Evolutionary conservation across 2,888 invertebrate species (phyloP), one percentile per base, ranked within the genome.

Genomic region (Lathronympha strigana): DNA sequence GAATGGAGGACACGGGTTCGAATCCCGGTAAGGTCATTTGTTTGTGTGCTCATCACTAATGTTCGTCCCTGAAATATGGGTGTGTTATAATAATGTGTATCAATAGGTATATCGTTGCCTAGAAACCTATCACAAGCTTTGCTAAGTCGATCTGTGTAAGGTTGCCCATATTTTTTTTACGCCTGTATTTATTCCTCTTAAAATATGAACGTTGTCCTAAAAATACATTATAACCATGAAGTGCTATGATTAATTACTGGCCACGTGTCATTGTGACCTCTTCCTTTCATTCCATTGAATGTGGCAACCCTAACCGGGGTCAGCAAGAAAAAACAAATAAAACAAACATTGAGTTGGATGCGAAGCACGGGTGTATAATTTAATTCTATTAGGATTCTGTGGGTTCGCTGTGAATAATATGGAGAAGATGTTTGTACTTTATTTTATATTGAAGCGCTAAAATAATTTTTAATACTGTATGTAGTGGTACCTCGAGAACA

Each of bases 181-280:
- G 15, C 40, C 40, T 15, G 15, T 5, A 2, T 1, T 40, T 17
- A 40, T 4, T 36, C 13, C 11, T 4, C 36, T 21, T 6, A 53
- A 36, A 21, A 53, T 8, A 33, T 33, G 5, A 21, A 33, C 31
- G 33, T 33, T 31, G n/a, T 33, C 13, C 23, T 8, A 50, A 36
- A 53, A 53, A 38, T 15, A 54, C 25, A 54, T 17, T 4, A 17
- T 8, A 40, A 25, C 15, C 49, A 60, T 60, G 50, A 60, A 57
- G 49, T 51, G 50, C 38, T 38, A 50, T 40, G 50, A 40, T 50
- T 61, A 51, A 61, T 61, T 50, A 51, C 15, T n/a, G 28, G 40
- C 61, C 61, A 50, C 61, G 61, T 51, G 61, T 36, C 60, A 49
- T 25, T 13, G 15, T 13, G 21, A 19, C n/a, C 5, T 21, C 33